Conservation (phyloP, 2,797 vertebrate genomes). For the Pitangus sulphuratus region DNA sequence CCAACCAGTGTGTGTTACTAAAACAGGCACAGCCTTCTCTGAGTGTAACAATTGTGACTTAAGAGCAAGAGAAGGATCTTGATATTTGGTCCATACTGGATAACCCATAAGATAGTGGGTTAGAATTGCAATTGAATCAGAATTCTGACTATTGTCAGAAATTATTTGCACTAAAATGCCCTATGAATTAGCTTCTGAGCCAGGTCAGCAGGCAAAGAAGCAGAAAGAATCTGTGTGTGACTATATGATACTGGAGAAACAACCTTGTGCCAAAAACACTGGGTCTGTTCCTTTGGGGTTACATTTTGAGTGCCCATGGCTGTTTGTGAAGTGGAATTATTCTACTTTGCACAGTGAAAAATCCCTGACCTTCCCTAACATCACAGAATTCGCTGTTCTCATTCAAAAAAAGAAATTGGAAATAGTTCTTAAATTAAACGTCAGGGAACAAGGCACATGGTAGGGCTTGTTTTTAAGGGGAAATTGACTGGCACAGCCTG, state of each 20-base stretch:
- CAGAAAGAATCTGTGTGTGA: neutral
- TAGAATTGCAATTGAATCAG: neutral
- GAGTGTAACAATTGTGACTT: neutral
- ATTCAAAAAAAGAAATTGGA: neutral
- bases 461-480: neutral
- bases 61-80: neutral
- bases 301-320: neutral
- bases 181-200: neutral
- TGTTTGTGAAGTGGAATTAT: neutral
- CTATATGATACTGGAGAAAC: fast-evolving
- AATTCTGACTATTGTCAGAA: neutral
- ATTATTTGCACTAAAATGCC: neutral
- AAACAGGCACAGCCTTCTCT: neutral
- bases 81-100: neutral
- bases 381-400: neutral
- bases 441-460: neutral
- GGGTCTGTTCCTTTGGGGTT: neutral
- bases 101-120: neutral
- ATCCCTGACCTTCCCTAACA: neutral
- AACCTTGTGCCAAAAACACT: neutral
- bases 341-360: neutral
- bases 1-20: neutral
- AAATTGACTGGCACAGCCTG: neutral
- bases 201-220: neutral
- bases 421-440: neutral